Evolutionary conservation across 2,113 vertebrate genomes (phyloP).

Genomic region (Gracilinanus agilis): DNA sequence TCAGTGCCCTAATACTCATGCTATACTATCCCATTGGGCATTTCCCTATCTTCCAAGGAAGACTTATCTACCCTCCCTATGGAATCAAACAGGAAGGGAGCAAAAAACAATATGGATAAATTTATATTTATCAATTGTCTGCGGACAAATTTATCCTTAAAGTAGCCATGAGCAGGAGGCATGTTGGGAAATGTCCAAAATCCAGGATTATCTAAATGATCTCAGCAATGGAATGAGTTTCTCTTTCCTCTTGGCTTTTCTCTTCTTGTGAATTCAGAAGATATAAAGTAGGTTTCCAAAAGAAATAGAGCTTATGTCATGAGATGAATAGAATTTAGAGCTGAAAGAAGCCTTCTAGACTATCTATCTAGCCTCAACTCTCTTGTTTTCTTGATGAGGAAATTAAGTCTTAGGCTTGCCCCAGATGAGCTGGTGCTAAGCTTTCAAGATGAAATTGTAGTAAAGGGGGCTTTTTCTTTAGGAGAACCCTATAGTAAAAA

Average conservation of each 20-base stretch:
- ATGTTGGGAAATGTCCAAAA: conserved; percentile 41
- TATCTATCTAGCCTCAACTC: background rate
- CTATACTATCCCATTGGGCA: background rate
- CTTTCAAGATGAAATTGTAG: conserved; percentile 30
- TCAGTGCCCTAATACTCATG: background rate
- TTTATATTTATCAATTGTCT: conserved; percentile 22
- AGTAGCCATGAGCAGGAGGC: conserved; percentile 27
- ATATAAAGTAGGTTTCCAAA: background rate
- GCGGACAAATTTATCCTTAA: conserved; percentile 51
- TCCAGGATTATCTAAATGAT: background rate
- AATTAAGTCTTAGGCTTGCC: background rate
- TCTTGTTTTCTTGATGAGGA: background rate
- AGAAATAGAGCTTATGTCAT: background rate
- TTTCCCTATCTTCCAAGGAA: background rate
- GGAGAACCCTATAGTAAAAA: background rate
- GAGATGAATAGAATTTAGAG: background rate
- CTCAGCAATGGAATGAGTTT: background rate
- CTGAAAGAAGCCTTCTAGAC: background rate
- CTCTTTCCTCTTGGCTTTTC: conserved; percentile 35
- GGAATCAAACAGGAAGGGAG: background rate
- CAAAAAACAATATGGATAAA: background rate
- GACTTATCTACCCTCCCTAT: background rate
- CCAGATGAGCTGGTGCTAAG: background rate
- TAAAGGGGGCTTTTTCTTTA: background rate
- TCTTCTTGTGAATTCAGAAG: background rate